These are phyloP conservation scores for Ceyx cyanopectus DNA, from an alignment of 2,113 vertebrate species.

Conservation along the genomic window DNA sequence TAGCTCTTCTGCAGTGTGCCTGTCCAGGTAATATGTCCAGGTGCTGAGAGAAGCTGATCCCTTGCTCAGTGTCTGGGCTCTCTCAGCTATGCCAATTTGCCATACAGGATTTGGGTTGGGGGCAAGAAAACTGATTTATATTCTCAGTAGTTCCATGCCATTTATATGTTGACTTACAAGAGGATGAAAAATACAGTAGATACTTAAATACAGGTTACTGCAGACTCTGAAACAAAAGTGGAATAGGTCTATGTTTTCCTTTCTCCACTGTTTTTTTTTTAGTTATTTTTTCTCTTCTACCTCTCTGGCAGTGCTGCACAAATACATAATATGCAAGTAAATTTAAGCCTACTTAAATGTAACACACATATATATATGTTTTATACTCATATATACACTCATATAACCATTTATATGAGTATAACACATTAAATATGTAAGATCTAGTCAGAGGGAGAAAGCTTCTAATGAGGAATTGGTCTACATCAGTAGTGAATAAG, in stretches of 20 bases:
- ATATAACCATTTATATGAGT: neutral
- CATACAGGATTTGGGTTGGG: too few relatives aligned
- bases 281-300: neutral
- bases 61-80: too few relatives aligned
- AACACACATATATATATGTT: neutral
- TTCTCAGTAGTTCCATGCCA: too few relatives aligned
- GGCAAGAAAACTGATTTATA: too few relatives aligned
- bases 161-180: too few relatives aligned
- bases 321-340: neutral
- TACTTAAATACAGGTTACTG: too few relatives aligned
- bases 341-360: neutral
- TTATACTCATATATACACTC: too few relatives aligned
- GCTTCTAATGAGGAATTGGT: neutral
- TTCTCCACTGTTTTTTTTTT: neutral
- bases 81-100: too few relatives aligned
- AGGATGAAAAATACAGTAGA: too few relatives aligned
- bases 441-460: neutral
- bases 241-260: too few relatives aligned
- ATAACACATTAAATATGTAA: neutral
- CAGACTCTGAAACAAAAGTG: too few relatives aligned
- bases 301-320: neutral
- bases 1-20: slow-evolving; percentile 88
- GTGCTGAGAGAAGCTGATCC: neutral
- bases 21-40: slow-evolving; percentile 80
- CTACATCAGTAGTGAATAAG: neutral